phyloP scores from a whole-genome alignment of 2,888 invertebrate genomes.

The Ceramica pisi region DNA sequence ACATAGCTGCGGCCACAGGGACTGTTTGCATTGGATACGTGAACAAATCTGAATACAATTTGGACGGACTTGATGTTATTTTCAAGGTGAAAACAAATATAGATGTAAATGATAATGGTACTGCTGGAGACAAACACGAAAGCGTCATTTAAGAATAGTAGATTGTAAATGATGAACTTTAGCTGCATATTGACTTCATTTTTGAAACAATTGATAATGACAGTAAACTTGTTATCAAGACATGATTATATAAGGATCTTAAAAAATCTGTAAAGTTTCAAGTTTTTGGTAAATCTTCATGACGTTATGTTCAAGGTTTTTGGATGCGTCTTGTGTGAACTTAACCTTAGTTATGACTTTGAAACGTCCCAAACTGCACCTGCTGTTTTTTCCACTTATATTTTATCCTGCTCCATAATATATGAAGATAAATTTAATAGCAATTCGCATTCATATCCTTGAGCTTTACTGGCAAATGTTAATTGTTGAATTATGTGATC shows the following conservation, averaged over 20 bases:
- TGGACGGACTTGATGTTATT: slow-evolving; percentile 21
- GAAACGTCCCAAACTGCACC: slow-evolving; percentile 30
- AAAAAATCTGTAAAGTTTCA: background rate
- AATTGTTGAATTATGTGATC: slow-evolving; percentile 23
- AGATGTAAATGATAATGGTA: background rate
- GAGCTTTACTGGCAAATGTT: slow-evolving; percentile 17
- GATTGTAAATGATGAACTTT: background rate
- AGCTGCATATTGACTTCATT: background rate
- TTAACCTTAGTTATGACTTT: slow-evolving; percentile 29
- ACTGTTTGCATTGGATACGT: slow-evolving; percentile 69
- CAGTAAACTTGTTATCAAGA: background rate
- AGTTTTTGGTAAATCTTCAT: background rate
- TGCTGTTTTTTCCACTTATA: slow-evolving; percentile 23
- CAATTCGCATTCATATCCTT: slow-evolving; percentile 7
- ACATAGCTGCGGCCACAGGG: slow-evolving; percentile 69
- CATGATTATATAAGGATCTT: background rate
- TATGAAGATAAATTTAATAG: slow-evolving; percentile 14
- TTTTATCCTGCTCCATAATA: slow-evolving; percentile 6
- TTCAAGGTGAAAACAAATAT: slow-evolving; percentile 29
- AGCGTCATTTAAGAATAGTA: background rate
- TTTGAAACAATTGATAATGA: background rate
- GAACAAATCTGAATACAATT: slow-evolving; percentile 50
- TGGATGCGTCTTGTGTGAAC: background rate
- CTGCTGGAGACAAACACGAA: background rate
- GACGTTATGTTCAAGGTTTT: background rate